These are phyloP conservation scores for Dinoponera quadriceps DNA, from an alignment of 1,140 invertebrate genomes.

Conservation along the genomic window DNA sequence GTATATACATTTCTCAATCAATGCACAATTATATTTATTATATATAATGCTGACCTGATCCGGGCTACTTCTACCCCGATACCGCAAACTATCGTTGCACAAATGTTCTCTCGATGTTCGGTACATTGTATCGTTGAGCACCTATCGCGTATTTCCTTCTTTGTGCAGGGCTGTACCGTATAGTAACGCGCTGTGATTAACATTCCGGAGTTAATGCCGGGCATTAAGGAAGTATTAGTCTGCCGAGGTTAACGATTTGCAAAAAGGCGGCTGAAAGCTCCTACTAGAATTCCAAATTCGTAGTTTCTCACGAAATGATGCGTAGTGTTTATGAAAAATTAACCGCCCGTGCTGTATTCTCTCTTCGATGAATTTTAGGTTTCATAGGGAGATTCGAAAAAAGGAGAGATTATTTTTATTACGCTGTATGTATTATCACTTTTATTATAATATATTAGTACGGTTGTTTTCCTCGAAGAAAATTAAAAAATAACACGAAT, in stretches of 20 bases:
- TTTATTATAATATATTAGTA: too few relatives aligned
- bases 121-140: not conserved
- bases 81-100: not conserved
- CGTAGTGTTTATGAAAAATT: not conserved
- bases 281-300: constrained; percentile 42
- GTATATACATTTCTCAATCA: too few relatives aligned
- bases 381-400: too few relatives aligned
- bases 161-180: not conserved
- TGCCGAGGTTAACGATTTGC: constrained; percentile 58
- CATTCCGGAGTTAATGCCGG: constrained; percentile 65
- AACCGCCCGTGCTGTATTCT: not conserved
- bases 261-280: constrained; percentile 15
- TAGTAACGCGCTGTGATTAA: constrained; percentile 63
- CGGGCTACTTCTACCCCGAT: too few relatives aligned
- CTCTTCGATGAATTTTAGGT: not conserved
- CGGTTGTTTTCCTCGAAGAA: too few relatives aligned
- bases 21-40: too few relatives aligned
- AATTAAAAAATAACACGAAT: too few relatives aligned
- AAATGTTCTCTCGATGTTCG: constrained; percentile 11
- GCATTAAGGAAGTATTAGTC: constrained; percentile 64
- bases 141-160: constrained; percentile 8
- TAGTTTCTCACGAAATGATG: not conserved
- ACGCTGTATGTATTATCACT: too few relatives aligned
- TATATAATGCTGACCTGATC: too few relatives aligned
- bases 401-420: too few relatives aligned